Percentiles rank a stretch among this genome's conserved stretches.
phyloP scores from a whole-genome alignment of 2,888 invertebrate species.

The Campoletis raptor region DNA sequence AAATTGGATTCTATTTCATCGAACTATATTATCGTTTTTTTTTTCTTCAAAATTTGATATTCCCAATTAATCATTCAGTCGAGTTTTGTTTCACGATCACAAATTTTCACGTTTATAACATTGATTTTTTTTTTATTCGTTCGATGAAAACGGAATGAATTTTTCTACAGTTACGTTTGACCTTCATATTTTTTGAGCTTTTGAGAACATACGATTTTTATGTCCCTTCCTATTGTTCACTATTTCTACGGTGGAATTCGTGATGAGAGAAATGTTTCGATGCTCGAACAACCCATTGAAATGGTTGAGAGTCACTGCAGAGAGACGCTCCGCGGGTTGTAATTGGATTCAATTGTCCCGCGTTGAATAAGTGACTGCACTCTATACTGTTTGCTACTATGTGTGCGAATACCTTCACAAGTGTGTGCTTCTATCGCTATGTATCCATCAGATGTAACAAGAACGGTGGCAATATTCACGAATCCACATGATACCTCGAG shows the following conservation, averaged over 20 bases:
- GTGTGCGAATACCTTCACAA: conserved; percentile 24
- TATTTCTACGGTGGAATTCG: conserved; percentile 11
- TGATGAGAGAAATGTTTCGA: conserved; percentile 21
- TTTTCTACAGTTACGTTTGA: conserved; percentile 8
- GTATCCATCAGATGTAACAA: conserved; percentile 78
- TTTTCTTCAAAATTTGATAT: background rate
- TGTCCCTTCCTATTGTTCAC: background rate
- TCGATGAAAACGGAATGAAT: background rate
- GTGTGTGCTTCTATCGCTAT: conserved; percentile 50
- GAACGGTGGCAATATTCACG: conserved; percentile 73
- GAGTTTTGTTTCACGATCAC: background rate
- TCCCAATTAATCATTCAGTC: background rate
- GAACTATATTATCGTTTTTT: background rate
- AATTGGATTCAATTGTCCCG: conserved; percentile 85
- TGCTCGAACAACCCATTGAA: conserved; percentile 7
- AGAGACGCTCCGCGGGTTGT: conserved; percentile 78
- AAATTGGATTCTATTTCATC: background rate
- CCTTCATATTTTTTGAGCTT: background rate
- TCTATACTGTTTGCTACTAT: conserved; percentile 70
- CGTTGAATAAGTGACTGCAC: conserved; percentile 84
- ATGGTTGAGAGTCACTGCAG: conserved; percentile 77
- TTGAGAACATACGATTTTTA: background rate
- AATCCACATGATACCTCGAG: conserved; percentile 72
- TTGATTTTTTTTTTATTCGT: background rate
- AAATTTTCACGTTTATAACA: background rate